Evolutionary conservation across 2,113 vertebrate genomes (phyloP).

Genomic region (Peromyscus californicus): DNA sequence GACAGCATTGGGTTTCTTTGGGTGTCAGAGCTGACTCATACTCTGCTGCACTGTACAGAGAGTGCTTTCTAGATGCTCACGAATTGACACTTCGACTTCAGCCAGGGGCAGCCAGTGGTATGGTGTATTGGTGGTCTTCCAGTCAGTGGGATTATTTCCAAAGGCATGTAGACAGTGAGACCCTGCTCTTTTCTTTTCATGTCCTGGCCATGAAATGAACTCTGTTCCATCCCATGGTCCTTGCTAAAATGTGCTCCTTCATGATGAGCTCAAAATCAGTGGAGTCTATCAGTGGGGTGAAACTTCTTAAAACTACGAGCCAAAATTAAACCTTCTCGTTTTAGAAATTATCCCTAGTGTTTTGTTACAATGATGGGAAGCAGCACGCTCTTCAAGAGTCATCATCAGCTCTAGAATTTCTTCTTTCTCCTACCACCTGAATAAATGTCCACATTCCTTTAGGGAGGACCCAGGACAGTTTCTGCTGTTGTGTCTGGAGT

Average conservation of each 20-base stretch:
- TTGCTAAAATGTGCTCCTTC: not conserved
- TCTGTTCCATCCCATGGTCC: not conserved
- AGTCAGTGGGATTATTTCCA: not conserved
- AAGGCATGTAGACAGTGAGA: no score
- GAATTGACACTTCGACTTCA: not conserved
- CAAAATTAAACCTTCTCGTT: not conserved
- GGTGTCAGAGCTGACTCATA: not conserved
- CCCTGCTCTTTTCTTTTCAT: not conserved
- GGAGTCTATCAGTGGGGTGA: not conserved
- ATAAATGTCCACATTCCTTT: not conserved
- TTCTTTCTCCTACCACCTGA: not conserved
- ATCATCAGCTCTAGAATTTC: not conserved
- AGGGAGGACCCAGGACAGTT: not conserved
- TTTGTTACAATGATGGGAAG: not conserved
- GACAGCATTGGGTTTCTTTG: constrained; percentile 1
- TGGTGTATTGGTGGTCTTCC: not conserved
- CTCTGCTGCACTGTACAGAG: not conserved
- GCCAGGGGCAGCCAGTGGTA: no score
- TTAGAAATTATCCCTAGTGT: not conserved
- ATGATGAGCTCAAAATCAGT: not conserved
- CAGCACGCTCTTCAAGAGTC: not conserved
- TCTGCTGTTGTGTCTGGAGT: not conserved
- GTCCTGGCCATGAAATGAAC: not conserved
- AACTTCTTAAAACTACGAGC: not conserved
- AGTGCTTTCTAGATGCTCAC: not conserved